phyloP scores from a whole-genome alignment of 2,797 vertebrate genomes.

The Pangasius sanitwongsei region DNA sequence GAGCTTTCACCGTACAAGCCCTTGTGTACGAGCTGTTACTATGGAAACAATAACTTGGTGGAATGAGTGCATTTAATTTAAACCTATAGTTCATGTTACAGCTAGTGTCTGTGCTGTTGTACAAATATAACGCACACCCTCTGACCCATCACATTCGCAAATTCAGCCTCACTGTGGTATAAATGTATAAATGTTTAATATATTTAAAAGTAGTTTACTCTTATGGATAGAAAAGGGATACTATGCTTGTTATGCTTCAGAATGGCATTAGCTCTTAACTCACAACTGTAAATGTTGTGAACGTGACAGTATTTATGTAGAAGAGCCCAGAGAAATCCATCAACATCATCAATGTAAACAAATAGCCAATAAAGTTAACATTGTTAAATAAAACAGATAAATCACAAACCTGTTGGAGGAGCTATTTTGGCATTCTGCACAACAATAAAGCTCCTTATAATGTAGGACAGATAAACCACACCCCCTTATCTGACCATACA shows the following conservation, averaged over 20 bases:
- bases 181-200: no score
- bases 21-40: not conserved
- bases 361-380: not conserved
- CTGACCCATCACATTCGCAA: not conserved
- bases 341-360: not conserved
- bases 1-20: not conserved
- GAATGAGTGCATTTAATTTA: not conserved
- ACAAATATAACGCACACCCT: not conserved
- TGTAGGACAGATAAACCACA: not conserved
- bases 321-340: not conserved
- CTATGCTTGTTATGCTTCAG: not conserved
- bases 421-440: not conserved
- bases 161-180: not conserved
- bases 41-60: no score
- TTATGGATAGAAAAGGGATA: not conserved
- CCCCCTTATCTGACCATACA: not conserved
- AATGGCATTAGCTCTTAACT: not conserved
- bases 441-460: not conserved
- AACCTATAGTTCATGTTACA: not conserved
- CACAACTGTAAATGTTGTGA: not conserved
- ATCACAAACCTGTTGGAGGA: not conserved
- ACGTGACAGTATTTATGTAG: not conserved
- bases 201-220: not conserved
- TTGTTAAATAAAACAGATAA: not conserved
- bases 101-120: not conserved